phyloP scores from a whole-genome alignment of 2,797 vertebrate genomes.

The Tamandua tetradactyla region DNA sequence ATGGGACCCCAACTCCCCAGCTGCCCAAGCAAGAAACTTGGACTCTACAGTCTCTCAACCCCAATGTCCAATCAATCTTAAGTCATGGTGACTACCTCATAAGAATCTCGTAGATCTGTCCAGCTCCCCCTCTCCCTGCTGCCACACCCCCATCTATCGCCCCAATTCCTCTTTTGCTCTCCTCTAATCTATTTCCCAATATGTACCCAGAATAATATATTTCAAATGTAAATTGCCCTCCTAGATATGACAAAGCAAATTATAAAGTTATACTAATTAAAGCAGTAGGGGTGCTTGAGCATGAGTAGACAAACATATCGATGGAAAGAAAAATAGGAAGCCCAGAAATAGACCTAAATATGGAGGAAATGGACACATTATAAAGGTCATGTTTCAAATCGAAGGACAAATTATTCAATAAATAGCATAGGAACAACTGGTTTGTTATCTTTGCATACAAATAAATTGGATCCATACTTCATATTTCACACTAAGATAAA shows the following conservation, averaged over 20 bases:
- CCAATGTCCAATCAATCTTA: accelerated
- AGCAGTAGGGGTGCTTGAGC: neutral
- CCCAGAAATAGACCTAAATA: neutral
- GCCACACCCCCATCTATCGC: neutral
- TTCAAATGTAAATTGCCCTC: neutral
- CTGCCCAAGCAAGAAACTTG: neutral
- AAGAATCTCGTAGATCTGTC: neutral
- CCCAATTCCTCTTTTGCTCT: neutral
- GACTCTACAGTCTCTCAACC: neutral
- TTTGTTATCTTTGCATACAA: neutral
- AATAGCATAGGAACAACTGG: neutral
- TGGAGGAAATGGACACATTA: neutral
- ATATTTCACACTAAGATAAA: neutral
- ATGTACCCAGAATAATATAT: neutral
- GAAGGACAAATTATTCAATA: neutral
- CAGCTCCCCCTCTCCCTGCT: neutral
- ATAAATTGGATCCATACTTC: neutral
- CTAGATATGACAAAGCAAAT: neutral
- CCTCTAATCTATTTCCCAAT: neutral
- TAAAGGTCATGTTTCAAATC: neutral
- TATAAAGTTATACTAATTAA: constrained; percentile 42
- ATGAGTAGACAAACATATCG: neutral
- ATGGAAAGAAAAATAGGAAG: neutral
- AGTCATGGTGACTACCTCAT: neutral
- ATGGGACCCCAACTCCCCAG: neutral